Evolutionary conservation across 2,113 vertebrate genomes (phyloP), one percentile per base, ranked within the genome.

Genomic region (Megaceryle maxima): DNA sequence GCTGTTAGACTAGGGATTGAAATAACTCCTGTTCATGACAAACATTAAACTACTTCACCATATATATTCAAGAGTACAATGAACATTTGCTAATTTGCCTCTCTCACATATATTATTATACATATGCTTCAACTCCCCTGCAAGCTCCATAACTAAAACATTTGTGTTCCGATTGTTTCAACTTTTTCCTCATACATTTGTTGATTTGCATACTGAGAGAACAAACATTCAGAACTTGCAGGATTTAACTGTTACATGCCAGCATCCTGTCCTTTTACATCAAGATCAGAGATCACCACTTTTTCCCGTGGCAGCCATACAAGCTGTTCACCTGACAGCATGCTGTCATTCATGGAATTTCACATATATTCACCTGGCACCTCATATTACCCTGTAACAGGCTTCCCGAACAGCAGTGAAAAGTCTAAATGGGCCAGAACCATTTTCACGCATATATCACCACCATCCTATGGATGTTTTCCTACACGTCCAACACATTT

Each of bases 191-290:
- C 50, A 37, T 13, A 44, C 6, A 41, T 25, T 11, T 24, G 31
- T 28, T 31, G n/a, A 25, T 17, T 39, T 55, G 28, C 48, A 77
- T 63, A 64, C 43, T 72, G 28, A 37, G 48, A 68, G 43, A 39
- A 51, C 28, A 86, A 56, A 60, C 31, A 63, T 6, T 64, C 46
- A 72, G 56, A 85, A 78, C 41, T 37, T 64, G 29, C 9, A 79
- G 53, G 43, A 72, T 51, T 24, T 55, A 20, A 33, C 0, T 53
- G 39, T 33, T n/a, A n/a, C 0, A 4, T 35, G 56, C 21, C 66
- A 87, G 41, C 51, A 72, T 21, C 22, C n/a, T 31, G 9, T 16
- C 55, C 21, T 60, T 44, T 29, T 25, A n/a, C 20, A 60, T 7
- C 59, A 60, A 53, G 35, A 73, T 18, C 17, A 76, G 25, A 26